These are phyloP conservation scores for Calephelis perditalis DNA, from an alignment of 2,888 invertebrate genomes.

Conservation along the genomic window DNA sequence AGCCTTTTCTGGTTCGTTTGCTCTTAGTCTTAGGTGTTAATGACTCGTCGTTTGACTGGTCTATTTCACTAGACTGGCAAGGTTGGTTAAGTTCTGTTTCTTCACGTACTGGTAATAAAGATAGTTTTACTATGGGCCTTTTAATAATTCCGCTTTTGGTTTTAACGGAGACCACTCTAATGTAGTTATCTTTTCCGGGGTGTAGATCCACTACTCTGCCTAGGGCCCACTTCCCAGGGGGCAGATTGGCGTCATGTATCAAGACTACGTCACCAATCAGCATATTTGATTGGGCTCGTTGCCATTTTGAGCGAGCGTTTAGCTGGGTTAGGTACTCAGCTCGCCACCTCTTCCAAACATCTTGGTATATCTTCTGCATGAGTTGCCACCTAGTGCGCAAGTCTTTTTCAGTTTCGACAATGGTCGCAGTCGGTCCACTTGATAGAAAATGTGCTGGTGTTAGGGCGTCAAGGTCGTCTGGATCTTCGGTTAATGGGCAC, in stretches of 20 bases:
- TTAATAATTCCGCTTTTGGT: neutral
- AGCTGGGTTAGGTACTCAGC: conserved; percentile 31
- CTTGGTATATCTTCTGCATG: conserved; percentile 25
- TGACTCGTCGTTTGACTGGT: too few species aligned
- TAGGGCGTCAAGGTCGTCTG: too few species aligned
- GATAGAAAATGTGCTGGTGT: too few species aligned
- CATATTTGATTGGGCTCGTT: conserved; percentile 23
- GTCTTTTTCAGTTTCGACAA: conserved; percentile 29
- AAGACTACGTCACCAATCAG: conserved; percentile 30
- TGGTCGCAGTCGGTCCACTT: conserved; percentile 19
- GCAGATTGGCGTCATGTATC: conserved; percentile 18
- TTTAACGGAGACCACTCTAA: conserved; percentile 2
- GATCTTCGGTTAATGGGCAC: too few species aligned
- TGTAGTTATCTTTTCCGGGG: neutral
- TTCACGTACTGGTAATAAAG: too few species aligned
- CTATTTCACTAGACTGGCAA: too few species aligned
- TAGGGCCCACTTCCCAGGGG: conserved; percentile 29
- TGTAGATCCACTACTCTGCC: conserved; percentile 22
- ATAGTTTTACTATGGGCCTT: too few species aligned
- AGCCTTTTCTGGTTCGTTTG: too few species aligned
- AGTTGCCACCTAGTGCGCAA: conserved; percentile 31
- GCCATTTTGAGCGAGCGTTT: conserved; percentile 30
- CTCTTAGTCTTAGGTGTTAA: too few species aligned
- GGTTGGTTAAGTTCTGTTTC: too few species aligned
- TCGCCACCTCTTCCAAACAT: too few species aligned